Percentiles rank a stretch among this genome's conserved stretches.
Conservation (phyloP, 37 sponge, comb jelly and placozoan species). For the Hexactinellida sp. region DNA sequence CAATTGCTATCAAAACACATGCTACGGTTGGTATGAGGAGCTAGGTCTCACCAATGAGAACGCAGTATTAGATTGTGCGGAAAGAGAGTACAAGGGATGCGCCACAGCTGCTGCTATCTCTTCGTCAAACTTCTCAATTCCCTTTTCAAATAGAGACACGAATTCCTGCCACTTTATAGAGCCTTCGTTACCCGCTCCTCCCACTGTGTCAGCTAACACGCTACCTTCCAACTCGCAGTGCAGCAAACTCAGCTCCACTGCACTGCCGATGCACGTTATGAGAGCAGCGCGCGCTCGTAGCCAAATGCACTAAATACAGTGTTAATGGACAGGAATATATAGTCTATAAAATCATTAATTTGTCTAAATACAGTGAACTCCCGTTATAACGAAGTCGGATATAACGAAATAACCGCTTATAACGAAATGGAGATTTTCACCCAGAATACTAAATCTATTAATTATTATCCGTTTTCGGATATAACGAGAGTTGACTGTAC, state of each 20-base stretch:
- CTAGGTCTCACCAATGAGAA: background rate
- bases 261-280: background rate
- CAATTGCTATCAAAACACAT: no score
- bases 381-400: no score
- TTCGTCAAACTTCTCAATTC: background rate
- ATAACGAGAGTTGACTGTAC: no score
- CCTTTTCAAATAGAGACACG: background rate
- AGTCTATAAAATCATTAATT: no score
- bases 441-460: no score
- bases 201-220: background rate
- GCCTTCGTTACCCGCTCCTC: background rate
- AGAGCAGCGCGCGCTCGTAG: background rate
- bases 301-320: background rate
- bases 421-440: no score
- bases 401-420: no score
- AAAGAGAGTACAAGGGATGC: background rate
- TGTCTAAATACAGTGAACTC: no score
- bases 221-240: background rate
- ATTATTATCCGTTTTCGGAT: no score
- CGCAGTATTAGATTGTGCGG: background rate
- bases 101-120: background rate
- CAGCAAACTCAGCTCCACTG: background rate
- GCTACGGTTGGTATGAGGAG: no score
- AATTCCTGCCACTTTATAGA: background rate
- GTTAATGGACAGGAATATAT: no score